Base-by-base conservation (phyloP, 1,140 invertebrate genomes). In the Drosophila yakuba region DNA sequence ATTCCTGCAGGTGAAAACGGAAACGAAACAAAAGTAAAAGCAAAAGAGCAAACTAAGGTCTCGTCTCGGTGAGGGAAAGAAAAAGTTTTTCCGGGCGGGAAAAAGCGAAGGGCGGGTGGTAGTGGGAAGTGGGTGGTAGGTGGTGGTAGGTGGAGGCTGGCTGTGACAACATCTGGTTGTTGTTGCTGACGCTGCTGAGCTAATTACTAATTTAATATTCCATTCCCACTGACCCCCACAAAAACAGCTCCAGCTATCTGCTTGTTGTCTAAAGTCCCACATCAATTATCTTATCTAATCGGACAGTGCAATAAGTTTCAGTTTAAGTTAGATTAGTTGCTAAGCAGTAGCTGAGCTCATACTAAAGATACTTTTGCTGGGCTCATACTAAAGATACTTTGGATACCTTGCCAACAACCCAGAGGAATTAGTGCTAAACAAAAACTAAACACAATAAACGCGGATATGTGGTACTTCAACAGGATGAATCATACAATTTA, bases 1-100 rank as follows among this genome's bases (percentile, higher is more conserved):
- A 76, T 75, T 76, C 62, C 61, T 76, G 61, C 72, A 76, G 73
- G 73, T 76, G 73, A 66, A 75, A 69, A 71, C 66, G 67, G 64
- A 71, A 71, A 36, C 51, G 73, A 76, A 76, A 66, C 54, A 76
- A 76, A 76, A 76, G 73, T 76, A 76, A 76, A 76, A 76, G 72
- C 73, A 76, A 76, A 76, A 76, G 73, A 74, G 72, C 71, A 62
- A 55, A 74, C 72, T 74, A 62, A 44, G 71, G 59, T 74, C 55
- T 44, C 60, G 64, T 74, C 59, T 52, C 52, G 55, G 36, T 15
- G 23, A 17, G 51, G 45, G 25, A 15, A 15, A 48, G 60, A 38
- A 66, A 68, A 68, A 64, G 36, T 66, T 68, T 68, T 68, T 36
- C 61, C 60, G 17, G 17, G 11, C n/a, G 15, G 36, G 28, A 28